These are phyloP conservation scores for Cataglyphis rosenhaueri DNA, from an alignment of 2,888 invertebrate species.

Conservation along the genomic window DNA sequence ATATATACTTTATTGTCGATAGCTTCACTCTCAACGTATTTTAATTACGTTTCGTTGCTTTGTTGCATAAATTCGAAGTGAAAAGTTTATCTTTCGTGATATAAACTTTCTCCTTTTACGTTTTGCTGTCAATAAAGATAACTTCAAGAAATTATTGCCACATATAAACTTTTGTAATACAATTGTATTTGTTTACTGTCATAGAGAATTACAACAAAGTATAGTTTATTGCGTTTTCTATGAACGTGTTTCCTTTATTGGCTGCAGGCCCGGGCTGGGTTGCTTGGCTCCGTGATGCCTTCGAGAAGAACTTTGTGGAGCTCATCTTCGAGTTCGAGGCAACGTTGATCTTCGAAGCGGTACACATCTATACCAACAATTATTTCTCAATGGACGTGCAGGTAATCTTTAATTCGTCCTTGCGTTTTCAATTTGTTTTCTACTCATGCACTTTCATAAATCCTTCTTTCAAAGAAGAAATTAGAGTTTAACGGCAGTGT, in stretches of 20 bases:
- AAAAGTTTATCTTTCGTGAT: slow-evolving; percentile 4
- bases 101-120: slow-evolving; percentile 20
- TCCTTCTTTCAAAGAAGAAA: neutral
- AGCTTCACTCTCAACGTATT: slow-evolving; percentile 7
- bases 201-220: slow-evolving; percentile 2
- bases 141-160: neutral
- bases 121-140: neutral
- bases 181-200: slow-evolving; percentile 27
- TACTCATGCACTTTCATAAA: neutral
- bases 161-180: slow-evolving; percentile 8
- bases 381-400: slow-evolving; percentile 90
- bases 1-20: neutral
- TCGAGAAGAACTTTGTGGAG: slow-evolving; percentile 87
- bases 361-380: slow-evolving; percentile 91
- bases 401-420: slow-evolving; percentile 84
- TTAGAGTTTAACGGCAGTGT: neutral
- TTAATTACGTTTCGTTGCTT: slow-evolving; percentile 11
- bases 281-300: slow-evolving; percentile 90
- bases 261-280: slow-evolving; percentile 91
- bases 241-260: slow-evolving; percentile 30
- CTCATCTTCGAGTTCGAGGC: slow-evolving; percentile 91
- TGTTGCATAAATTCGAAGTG: slow-evolving; percentile 8
- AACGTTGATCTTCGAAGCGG: slow-evolving; percentile 89
- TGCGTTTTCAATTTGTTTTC: neutral
- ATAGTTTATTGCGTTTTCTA: slow-evolving; percentile 27